Evolutionary conservation across 2,113 vertebrate species (phyloP).

Genomic region (Gallinago jamesoni): DNA sequence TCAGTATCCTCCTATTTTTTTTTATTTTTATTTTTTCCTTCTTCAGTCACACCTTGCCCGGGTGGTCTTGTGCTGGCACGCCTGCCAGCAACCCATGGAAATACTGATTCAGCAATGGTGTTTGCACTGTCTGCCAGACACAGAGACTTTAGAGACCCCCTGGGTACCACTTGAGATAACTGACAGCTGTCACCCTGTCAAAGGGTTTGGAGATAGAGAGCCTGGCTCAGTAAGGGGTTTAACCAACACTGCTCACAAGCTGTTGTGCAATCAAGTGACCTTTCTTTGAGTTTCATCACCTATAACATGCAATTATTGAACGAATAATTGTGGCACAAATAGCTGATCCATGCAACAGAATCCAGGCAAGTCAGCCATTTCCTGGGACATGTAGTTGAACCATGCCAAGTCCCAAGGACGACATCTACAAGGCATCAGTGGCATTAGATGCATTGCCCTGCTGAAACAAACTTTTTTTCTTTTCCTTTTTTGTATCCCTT

Average conservation of each 20-base stretch:
- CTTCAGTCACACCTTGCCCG: conserved; percentile 7
- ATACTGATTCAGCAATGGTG: background rate
- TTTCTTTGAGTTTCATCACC: background rate
- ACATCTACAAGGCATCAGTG: background rate
- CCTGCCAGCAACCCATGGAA: background rate
- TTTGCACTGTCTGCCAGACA: background rate
- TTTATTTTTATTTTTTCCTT: background rate
- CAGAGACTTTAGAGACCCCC: background rate
- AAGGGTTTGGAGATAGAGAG: background rate
- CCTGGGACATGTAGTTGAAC: background rate
- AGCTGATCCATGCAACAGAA: background rate
- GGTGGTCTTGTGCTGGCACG: background rate
- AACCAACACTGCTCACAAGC: background rate
- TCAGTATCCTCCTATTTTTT: background rate
- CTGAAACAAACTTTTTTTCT: background rate
- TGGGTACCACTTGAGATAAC: background rate
- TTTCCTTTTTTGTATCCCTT: background rate
- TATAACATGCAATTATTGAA: background rate
- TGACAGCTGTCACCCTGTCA: background rate
- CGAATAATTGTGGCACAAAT: background rate
- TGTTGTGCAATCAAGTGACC: background rate
- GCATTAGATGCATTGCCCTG: background rate
- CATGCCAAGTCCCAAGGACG: background rate
- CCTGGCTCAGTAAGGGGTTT: background rate
- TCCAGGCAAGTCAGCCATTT: background rate